A percentile compares a stretch with the other conserved stretches of the same genome.
Evolutionary conservation across 2,113 vertebrate genomes (phyloP).

Genomic region (Daubentonia madagascariensis): DNA sequence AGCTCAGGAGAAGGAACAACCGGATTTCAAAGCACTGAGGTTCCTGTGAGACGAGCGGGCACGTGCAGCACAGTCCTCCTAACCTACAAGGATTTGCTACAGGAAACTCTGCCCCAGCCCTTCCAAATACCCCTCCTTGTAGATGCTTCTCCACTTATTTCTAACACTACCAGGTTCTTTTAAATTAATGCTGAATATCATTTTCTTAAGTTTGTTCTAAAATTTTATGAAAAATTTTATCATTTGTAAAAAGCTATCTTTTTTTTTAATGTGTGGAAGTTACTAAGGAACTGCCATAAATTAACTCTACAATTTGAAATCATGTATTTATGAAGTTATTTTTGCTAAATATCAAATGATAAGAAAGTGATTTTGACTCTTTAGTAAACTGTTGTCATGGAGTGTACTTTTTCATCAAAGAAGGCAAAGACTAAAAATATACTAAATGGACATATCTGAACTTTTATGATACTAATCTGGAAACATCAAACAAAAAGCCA

Average conservation of each 20-base stretch:
- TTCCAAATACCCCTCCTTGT: neutral
- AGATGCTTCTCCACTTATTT: neutral
- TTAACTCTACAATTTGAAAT: neutral
- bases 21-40: neutral
- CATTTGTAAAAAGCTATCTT: neutral
- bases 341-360: neutral
- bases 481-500: conserved; percentile 12
- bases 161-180: neutral
- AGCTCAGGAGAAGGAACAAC: neutral
- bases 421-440: conserved; percentile 24
- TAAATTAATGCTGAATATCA: neutral
- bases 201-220: neutral
- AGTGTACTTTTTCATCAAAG: neutral
- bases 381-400: neutral
- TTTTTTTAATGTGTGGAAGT: neutral
- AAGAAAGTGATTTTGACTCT: neutral
- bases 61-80: fast-evolving
- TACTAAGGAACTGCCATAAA: neutral
- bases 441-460: neutral
- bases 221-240: conserved; percentile 9
- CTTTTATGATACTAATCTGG: neutral
- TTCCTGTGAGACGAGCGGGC: fast-evolving
- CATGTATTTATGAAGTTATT: neutral
- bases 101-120: neutral
- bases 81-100: fast-evolving